Base-by-base conservation (phyloP, 2,797 vertebrate species). In the Neosalanx taihuensis region DNA sequence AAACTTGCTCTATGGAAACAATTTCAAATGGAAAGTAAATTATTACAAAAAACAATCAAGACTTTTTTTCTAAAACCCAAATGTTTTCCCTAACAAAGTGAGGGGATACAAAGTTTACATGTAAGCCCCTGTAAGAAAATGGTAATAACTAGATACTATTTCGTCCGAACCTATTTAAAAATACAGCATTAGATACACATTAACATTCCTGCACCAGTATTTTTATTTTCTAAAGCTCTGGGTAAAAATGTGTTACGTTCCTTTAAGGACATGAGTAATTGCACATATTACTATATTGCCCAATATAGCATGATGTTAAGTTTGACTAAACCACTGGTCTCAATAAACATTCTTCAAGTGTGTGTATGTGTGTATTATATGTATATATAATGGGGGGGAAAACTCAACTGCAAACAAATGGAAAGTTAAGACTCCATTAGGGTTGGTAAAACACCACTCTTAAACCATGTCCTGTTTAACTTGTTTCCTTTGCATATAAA, bases 321-420 rank as follows among this genome's bases (percentile, higher is more conserved):
- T 77, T 76, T 67, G 63, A 33, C 61, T 37, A 56, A 56, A 57
- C 30, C 46, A 71, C 66, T 67, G 29, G 62, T 64, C 73, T 68
- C 72, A 57, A 78, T 71, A 76, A 76, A 79, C 79, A 79, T 78
- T 73, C 69, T 85, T 83, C 78, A 83, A 85, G 81, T 83, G 81
- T 75, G 73, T 23, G 64, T 53, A 51, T 68, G 33, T 46, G 3
- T 46, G 13, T 46, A 46, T 2, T 41, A 41, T 41, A 41, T 46
- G 13, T 41, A 41, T 46, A 9, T 46, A 13, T 74, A 76, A 76
- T 53, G 56, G 63, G 53, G 51, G 56, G 60, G 57, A 68, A 68
- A 61, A 46, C 68, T 60, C 18, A 33, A 5, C 35, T 56, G 9
- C 26, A 51, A 33, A 67, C 49, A 0, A 67, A 66, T 60, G 33